phyloP scores from a whole-genome alignment of 37 sponge, comb jelly and placozoan genomes.

The Diacarnus erythraeanus region DNA sequence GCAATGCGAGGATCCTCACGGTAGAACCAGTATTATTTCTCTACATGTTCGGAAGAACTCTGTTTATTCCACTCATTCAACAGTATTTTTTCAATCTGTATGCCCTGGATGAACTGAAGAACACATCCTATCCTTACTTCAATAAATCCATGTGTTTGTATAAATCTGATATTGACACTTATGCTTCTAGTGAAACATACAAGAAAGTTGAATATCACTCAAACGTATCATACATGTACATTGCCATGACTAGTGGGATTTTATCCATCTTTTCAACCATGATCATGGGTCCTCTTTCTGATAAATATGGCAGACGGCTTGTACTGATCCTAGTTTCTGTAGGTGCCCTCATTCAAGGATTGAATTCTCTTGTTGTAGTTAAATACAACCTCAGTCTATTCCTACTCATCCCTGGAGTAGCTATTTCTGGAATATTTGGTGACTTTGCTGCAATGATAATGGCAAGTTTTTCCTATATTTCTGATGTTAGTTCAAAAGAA shows the following conservation, averaged over 20 bases:
- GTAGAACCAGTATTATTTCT: constrained; percentile 61
- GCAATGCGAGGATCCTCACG: constrained; percentile 27
- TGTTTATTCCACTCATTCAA: constrained; percentile 19
- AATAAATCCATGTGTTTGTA: constrained; percentile 22
- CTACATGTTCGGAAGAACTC: constrained; percentile 34
- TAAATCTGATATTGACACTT: neutral
- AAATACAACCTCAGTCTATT: constrained; percentile 18
- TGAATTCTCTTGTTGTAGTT: constrained; percentile 4
- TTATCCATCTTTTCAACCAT: constrained; percentile 33
- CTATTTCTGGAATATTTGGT: constrained; percentile 37
- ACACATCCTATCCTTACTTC: neutral
- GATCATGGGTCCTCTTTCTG: constrained; percentile 50
- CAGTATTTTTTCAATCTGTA: constrained; percentile 49
- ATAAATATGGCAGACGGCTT: constrained; percentile 43
- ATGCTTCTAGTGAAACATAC: constrained; percentile 3
- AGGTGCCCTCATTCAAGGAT: constrained; percentile 16
- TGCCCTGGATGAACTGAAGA: constrained; percentile 4
- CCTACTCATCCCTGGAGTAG: neutral
- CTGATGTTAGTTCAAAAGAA: constrained; percentile 45
- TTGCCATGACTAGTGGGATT: neutral
- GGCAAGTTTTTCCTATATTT: constrained; percentile 39
- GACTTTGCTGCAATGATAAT: constrained; percentile 41
- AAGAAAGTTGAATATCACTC: constrained; percentile 14
- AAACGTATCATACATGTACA: constrained; percentile 5
- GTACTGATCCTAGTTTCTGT: constrained; percentile 17